Percentiles rank a stretch among this genome's conserved stretches.
phyloP scores from a whole-genome alignment of 64 coral and sea anemone genomes.

The Actinia equina region DNA sequence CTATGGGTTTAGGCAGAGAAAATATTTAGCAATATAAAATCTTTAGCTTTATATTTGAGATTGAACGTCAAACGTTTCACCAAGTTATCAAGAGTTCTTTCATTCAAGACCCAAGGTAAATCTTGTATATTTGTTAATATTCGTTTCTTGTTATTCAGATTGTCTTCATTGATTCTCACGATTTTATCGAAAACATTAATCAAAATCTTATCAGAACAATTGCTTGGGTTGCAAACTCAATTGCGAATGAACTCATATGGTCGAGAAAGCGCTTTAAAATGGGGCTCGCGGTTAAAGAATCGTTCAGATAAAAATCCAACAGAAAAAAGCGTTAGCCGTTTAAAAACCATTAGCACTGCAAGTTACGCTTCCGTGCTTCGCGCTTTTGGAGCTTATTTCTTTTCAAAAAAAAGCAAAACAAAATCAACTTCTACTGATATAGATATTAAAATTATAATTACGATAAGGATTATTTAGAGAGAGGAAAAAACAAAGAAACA shows the following conservation, averaged over 20 bases:
- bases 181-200: conserved; percentile 9
- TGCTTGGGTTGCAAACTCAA: background rate
- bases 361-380: background rate
- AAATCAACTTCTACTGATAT: background rate
- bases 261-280: background rate
- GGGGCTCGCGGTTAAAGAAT: background rate
- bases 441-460: background rate
- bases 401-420: background rate
- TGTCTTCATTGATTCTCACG: background rate
- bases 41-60: background rate
- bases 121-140: background rate
- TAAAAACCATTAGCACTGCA: background rate
- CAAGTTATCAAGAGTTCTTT: background rate
- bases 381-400: background rate
- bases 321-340: background rate
- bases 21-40: background rate
- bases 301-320: background rate
- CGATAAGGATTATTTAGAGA: background rate
- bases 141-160: background rate
- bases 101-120: background rate
- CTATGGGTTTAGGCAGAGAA: background rate
- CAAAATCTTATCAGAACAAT: background rate
- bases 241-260: background rate
- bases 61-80: background rate
- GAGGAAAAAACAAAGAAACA: background rate